Evolutionary conservation across 1,140 invertebrate genomes (phyloP).

Genomic region (Augochlora pura): DNA sequence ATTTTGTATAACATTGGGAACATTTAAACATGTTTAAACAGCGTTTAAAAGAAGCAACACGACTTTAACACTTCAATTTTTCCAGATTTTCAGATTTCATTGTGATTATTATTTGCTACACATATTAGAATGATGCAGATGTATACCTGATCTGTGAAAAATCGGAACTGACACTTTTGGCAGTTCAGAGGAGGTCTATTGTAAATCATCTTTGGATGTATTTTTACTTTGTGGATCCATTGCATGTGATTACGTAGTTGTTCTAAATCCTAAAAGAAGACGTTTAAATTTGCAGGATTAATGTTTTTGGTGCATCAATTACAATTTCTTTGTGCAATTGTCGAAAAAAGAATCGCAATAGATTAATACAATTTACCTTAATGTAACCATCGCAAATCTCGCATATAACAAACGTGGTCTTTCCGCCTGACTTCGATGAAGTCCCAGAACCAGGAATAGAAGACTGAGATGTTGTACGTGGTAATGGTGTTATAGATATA

Average conservation of each 20-base stretch:
- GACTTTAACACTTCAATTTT: too few species aligned
- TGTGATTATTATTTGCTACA: neutral
- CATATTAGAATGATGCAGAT: neutral
- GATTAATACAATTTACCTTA: slow-evolving; percentile 81
- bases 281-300: neutral
- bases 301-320: neutral
- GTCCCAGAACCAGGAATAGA: slow-evolving; percentile 77
- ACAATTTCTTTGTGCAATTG: too few species aligned
- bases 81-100: neutral
- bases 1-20: too few species aligned
- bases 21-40: too few species aligned
- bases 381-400: slow-evolving; percentile 98
- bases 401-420: slow-evolving; percentile 94
- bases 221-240: slow-evolving; percentile 97
- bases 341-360: too few species aligned
- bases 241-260: slow-evolving; percentile 96
- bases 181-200: slow-evolving; percentile 96
- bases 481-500: slow-evolving; percentile 94
- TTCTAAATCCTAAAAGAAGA: slow-evolving; percentile 86
- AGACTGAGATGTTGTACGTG: slow-evolving; percentile 82
- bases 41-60: too few species aligned
- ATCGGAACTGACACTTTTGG: slow-evolving; percentile 96
- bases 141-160: slow-evolving; percentile 86
- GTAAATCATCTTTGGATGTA: slow-evolving; percentile 97
- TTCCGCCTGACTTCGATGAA: slow-evolving; percentile 81